phyloP scores from a whole-genome alignment of 2,797 vertebrate genomes.

The Alauda arvensis region DNA sequence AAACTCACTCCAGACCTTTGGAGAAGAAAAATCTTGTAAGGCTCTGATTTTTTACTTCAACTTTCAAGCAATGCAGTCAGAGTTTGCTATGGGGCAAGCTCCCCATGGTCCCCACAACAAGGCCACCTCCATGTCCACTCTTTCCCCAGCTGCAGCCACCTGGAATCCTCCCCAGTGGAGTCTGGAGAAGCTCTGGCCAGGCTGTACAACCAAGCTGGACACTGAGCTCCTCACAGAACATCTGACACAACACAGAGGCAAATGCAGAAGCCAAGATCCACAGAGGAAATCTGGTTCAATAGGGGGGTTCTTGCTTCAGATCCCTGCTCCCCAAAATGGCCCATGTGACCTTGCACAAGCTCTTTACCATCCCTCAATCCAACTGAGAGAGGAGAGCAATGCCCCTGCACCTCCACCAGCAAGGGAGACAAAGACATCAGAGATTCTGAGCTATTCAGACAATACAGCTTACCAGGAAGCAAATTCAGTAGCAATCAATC shows the following conservation, averaged over 20 bases:
- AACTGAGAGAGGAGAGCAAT: background rate
- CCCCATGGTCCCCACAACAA: background rate
- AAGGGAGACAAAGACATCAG: background rate
- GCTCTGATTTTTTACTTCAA: background rate
- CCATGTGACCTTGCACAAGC: background rate
- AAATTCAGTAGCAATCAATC: background rate
- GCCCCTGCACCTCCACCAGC: background rate
- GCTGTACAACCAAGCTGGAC: background rate
- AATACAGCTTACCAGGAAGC: background rate
- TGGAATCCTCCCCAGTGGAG: background rate
- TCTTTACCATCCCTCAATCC: background rate
- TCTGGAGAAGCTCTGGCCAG: background rate
- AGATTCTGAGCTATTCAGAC: background rate
- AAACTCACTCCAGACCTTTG: background rate
- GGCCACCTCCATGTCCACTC: background rate
- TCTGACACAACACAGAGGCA: background rate
- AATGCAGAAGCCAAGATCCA: background rate
- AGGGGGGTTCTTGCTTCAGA: background rate
- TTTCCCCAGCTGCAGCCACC: background rate
- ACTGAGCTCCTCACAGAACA: background rate
- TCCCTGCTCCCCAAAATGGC: background rate
- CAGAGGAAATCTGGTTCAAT: background rate
- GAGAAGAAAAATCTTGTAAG: background rate
- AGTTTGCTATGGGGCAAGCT: fast-evolving
- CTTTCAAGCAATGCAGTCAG: background rate